These are phyloP conservation scores for Hetaerina titia DNA, from an alignment of 2,888 invertebrate species.

Conservation along the genomic window DNA sequence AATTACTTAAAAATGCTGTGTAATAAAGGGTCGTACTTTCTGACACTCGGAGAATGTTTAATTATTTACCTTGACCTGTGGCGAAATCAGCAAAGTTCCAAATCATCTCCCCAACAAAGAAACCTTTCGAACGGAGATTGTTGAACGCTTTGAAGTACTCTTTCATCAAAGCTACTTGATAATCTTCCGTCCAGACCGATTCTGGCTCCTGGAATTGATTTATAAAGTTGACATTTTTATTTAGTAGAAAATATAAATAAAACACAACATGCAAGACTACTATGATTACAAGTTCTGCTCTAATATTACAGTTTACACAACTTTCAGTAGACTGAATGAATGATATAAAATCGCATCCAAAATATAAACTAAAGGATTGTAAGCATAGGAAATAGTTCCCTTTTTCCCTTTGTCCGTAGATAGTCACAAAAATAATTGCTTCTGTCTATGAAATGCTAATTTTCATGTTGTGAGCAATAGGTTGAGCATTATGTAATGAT, in stretches of 20 bases:
- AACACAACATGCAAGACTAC: too few relatives aligned
- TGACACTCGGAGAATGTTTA: neutral
- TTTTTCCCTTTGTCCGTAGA: neutral
- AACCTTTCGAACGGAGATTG: constrained; percentile 74
- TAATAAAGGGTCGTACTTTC: neutral
- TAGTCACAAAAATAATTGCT: neutral
- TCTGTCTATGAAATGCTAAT: neutral
- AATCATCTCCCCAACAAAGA: constrained; percentile 82
- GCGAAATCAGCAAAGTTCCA: constrained; percentile 86
- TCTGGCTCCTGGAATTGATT: constrained; percentile 77
- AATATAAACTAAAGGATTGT: too few relatives aligned
- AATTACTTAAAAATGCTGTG: neutral
- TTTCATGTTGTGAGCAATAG: neutral
- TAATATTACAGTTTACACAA: too few relatives aligned
- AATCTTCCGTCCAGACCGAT: constrained; percentile 82
- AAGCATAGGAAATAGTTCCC: neutral
- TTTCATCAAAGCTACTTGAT: constrained; percentile 79
- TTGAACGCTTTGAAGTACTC: constrained; percentile 81
- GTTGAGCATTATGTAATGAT: neutral
- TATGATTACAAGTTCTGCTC: too few relatives aligned
- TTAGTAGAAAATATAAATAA: neutral
- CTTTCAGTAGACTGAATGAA: too few relatives aligned
- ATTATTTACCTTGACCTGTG: constrained; percentile 79
- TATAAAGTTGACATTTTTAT: too few relatives aligned
- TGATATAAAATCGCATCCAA: too few relatives aligned